Percentiles rank a stretch among this genome's conserved stretches.
Evolutionary conservation across 2,888 invertebrate genomes (phyloP).

Genomic region (Drosophila dives): DNA sequence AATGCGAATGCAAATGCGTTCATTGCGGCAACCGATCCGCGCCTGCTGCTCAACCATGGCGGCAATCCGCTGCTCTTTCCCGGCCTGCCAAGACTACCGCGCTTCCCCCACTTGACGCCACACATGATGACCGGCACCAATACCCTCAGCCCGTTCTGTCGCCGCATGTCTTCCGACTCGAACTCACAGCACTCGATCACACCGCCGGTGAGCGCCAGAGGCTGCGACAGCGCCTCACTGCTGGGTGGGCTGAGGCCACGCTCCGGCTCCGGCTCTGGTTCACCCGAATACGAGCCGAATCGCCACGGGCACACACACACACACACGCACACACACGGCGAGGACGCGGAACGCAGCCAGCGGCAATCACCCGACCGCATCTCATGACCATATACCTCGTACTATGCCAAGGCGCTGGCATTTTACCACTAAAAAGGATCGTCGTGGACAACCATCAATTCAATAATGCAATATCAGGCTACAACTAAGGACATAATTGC

Average conservation of each 20-base stretch:
- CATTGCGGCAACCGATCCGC: conserved; percentile 73
- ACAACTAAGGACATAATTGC: conserved; percentile 59
- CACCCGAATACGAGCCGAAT: conserved; percentile 58
- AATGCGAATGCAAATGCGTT: conserved; percentile 66
- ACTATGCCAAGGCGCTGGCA: conserved; percentile 81
- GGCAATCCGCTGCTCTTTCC: conserved; percentile 87
- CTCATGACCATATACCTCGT: conserved; percentile 84
- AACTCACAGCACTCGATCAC: conserved; percentile 86
- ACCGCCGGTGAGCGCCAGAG: conserved; percentile 77
- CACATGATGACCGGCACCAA: conserved; percentile 84
- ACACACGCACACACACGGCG: conserved; percentile 34
- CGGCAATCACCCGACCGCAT: conserved; percentile 82
- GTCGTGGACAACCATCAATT: conserved; percentile 27
- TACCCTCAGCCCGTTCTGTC: conserved; percentile 81
- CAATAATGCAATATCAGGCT: conserved; percentile 52
- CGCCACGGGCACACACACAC: conserved; percentile 14
- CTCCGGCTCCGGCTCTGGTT: conserved; percentile 54
- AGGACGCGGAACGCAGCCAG: conserved; percentile 61
- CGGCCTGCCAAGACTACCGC: conserved; percentile 86
- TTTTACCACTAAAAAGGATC: conserved; percentile 72
- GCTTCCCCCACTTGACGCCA: conserved; percentile 86
- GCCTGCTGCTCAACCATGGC: conserved; percentile 84
- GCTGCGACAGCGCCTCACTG: conserved; percentile 47
- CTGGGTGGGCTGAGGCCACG: conserved; percentile 47
- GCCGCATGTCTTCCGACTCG: conserved; percentile 86